Percentiles rank a stretch among this genome's conserved stretches.
phyloP scores from a whole-genome alignment of 2,113 vertebrate species.

The Anser cygnoides region DNA sequence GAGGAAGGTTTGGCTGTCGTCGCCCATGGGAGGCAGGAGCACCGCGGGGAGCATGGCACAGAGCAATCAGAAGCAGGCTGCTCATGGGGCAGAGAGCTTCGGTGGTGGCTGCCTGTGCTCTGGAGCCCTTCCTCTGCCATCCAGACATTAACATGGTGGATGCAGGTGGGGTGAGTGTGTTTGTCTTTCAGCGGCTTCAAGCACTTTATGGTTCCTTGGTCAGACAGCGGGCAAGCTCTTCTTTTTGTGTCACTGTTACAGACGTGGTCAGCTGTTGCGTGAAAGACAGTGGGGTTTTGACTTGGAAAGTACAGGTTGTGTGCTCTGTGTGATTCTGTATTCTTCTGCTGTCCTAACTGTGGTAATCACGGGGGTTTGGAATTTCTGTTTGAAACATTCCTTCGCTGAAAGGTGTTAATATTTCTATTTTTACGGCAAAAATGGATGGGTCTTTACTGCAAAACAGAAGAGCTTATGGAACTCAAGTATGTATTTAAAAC shows the following conservation, averaged over 20 bases:
- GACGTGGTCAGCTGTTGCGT: background rate
- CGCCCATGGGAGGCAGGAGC: accelerated
- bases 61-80: too few relatives aligned
- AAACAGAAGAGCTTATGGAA: background rate
- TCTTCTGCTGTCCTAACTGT: background rate
- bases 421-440: background rate
- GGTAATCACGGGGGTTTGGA: background rate
- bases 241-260: background rate
- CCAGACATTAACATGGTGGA: background rate
- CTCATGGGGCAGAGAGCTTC: too few relatives aligned
- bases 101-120: too few relatives aligned
- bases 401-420: background rate
- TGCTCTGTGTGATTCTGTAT: background rate
- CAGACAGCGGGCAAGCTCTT: background rate
- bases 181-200: background rate
- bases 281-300: background rate
- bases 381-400: background rate
- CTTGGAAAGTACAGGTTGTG: background rate
- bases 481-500: background rate
- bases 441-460: background rate
- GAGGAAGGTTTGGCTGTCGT: background rate
- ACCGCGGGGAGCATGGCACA: too few relatives aligned
- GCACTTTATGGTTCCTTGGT: background rate
- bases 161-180: background rate
- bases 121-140: too few relatives aligned